phyloP scores from a whole-genome alignment of 2,113 vertebrate genomes.

The Andinoacara biseriatus region DNA sequence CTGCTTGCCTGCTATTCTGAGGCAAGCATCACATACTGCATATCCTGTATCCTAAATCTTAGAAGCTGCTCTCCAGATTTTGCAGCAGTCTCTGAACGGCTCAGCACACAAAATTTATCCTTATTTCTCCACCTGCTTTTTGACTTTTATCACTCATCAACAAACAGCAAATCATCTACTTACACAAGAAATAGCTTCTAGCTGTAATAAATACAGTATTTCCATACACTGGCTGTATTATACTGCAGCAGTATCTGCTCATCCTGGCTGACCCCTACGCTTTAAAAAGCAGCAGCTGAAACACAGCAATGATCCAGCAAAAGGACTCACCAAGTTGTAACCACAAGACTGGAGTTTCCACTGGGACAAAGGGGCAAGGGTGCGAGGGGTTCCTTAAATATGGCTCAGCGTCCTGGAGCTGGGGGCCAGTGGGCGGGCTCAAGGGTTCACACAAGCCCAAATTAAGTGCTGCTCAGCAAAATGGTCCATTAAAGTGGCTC shows the following conservation, averaged over 20 bases:
- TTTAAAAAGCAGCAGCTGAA: constrained; percentile 17
- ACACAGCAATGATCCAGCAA: constrained; percentile 13
- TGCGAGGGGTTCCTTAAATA: constrained; percentile 80
- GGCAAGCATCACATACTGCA: constrained; percentile 10
- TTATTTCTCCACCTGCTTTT: too few relatives aligned
- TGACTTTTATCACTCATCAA: not conserved
- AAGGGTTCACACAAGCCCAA: constrained; percentile 81
- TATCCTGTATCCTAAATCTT: constrained; percentile 11
- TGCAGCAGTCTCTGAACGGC: not conserved
- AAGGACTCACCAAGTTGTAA: constrained; percentile 81
- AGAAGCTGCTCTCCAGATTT: not conserved
- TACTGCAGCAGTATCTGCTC: not conserved
- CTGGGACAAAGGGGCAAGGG: constrained; percentile 77
- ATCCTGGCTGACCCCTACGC: constrained; percentile 14
- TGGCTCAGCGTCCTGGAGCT: constrained; percentile 27
- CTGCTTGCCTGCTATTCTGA: not conserved
- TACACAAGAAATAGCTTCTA: not conserved
- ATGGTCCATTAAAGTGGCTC: constrained; percentile 71
- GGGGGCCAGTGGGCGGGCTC: constrained; percentile 62
- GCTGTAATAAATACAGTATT: not conserved
- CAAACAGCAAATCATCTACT: constrained; percentile 2
- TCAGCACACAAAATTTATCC: not conserved
- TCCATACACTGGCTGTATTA: constrained; percentile 8
- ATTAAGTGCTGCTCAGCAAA: constrained; percentile 80
- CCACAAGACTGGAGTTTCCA: constrained; percentile 80